Conservation (phyloP, 2,113 vertebrate genomes). For the Pao palembangensis region DNA sequence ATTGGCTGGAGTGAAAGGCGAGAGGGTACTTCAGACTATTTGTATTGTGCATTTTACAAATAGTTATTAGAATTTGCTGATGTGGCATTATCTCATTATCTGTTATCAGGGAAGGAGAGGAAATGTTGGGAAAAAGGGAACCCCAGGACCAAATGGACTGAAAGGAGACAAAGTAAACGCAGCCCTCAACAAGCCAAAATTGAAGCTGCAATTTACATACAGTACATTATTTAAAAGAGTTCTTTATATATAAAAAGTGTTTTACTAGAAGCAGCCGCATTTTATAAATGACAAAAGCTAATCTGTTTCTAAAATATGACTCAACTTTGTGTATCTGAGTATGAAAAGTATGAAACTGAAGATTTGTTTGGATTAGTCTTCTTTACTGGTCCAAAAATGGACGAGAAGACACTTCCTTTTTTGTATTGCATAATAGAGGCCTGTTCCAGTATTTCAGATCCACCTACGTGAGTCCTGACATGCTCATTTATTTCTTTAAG, state of each 20-base stretch:
- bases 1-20: conserved; percentile 39
- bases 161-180: conserved; percentile 46
- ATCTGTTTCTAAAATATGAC: background rate
- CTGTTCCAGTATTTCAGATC: background rate
- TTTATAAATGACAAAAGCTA: background rate
- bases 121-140: conserved; percentile 41
- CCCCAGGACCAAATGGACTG: conserved; percentile 27
- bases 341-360: too few relatives aligned
- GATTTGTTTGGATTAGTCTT: too few relatives aligned
- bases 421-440: too few relatives aligned
- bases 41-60: background rate
- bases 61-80: background rate
- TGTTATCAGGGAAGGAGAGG: conserved; percentile 57
- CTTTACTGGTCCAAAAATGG: background rate
- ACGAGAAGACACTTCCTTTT: too few relatives aligned
- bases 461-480: conserved; percentile 1
- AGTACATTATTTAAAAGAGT: background rate
- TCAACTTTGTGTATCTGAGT: background rate
- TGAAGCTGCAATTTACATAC: background rate
- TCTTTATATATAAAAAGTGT: background rate
- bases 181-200: background rate
- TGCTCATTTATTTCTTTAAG: conserved; percentile 38
- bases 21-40: conserved; percentile 38
- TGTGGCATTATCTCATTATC: conserved; percentile 7
- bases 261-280: background rate